Conservation (phyloP, 92 coral and sea anemone species). For the Desmophyllum pertusum region DNA sequence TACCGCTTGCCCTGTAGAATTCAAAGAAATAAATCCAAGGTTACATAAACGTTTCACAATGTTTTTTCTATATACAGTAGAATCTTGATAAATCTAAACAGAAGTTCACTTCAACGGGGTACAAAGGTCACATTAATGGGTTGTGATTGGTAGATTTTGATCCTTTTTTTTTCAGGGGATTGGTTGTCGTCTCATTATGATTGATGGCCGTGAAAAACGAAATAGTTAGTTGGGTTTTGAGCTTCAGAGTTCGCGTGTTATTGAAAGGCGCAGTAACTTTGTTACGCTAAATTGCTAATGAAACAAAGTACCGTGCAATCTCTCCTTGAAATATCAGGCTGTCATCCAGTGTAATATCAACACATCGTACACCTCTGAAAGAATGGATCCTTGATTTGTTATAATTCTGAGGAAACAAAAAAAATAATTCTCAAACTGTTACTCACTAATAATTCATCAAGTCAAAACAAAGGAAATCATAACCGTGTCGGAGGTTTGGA, state of each 20-base stretch:
- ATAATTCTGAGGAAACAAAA: slow-evolving; percentile 69
- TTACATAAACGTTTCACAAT: neutral
- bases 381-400: slow-evolving; percentile 99
- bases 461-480: too few species aligned
- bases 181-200: too few species aligned
- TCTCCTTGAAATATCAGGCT: slow-evolving; percentile 92
- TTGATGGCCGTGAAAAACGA: neutral
- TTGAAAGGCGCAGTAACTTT: neutral
- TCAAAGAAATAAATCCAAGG: neutral
- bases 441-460: too few species aligned
- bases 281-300: too few species aligned
- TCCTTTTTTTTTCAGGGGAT: too few species aligned
- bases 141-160: too few species aligned
- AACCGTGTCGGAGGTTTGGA: too few species aligned
- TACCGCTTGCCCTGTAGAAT: slow-evolving; percentile 92
- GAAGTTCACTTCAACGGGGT: too few species aligned
- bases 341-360: slow-evolving; percentile 86
- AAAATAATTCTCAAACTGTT: too few species aligned
- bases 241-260: too few species aligned
- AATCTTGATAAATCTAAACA: neutral
- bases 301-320: slow-evolving; percentile 90
- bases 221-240: too few species aligned
- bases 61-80: neutral
- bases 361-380: slow-evolving; percentile 92
- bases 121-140: too few species aligned